These are phyloP conservation scores for Paraplagusia blochii DNA, from an alignment of 2,113 vertebrate species.

Conservation along the genomic window DNA sequence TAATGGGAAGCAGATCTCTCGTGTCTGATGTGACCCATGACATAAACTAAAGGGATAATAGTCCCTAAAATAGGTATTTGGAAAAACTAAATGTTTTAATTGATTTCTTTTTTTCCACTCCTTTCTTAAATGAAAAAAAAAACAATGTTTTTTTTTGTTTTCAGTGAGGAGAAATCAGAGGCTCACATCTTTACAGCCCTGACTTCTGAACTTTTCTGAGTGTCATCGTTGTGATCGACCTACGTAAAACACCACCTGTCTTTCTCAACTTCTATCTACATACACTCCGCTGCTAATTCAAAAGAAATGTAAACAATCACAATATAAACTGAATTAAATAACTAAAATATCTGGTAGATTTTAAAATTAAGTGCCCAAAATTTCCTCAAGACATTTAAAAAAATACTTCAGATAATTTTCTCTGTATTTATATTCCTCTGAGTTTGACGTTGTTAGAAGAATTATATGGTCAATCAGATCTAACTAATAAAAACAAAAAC, in stretches of 20 bases:
- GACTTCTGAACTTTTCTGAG: slow-evolving; percentile 22
- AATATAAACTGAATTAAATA: background rate
- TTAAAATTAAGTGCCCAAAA: slow-evolving; percentile 22
- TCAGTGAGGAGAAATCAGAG: slow-evolving; percentile 44
- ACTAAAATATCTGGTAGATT: slow-evolving; percentile 44
- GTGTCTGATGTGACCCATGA: too few species aligned
- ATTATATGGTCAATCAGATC: too few species aligned
- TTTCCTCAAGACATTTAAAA: too few species aligned
- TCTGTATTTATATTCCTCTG: too few species aligned
- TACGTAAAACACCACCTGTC: slow-evolving; percentile 42
- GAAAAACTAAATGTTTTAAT: too few species aligned
- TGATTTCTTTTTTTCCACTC: background rate
- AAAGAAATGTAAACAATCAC: background rate
- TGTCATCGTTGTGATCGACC: background rate
- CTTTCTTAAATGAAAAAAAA: background rate
- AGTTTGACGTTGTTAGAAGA: too few species aligned
- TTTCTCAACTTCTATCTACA: slow-evolving; percentile 4
- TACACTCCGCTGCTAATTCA: slow-evolving; percentile 42
- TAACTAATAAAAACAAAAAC: too few species aligned
- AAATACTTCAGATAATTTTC: too few species aligned
- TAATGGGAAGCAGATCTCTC: too few species aligned
- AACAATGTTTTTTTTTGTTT: slow-evolving; percentile 14
- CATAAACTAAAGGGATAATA: too few species aligned
- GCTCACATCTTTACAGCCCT: background rate
- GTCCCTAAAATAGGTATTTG: too few species aligned